Percentiles rank a stretch among this genome's conserved stretches.
phyloP scores from a whole-genome alignment of 2,888 invertebrate species.

The Andrena minutula region DNA sequence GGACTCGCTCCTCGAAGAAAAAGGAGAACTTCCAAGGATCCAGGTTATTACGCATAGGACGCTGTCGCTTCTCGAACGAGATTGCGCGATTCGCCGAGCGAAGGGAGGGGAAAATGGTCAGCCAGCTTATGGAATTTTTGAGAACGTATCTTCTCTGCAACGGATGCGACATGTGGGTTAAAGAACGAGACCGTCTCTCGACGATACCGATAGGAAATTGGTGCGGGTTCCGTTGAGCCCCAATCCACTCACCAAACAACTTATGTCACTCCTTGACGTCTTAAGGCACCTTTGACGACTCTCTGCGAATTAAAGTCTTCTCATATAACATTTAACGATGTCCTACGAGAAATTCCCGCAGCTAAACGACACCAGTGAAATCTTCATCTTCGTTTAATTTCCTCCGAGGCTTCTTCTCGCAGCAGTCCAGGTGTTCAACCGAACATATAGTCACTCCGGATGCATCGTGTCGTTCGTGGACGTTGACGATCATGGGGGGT shows the following conservation, averaged over 20 bases:
- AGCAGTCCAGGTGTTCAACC: background rate
- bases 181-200: background rate
- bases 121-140: conserved; percentile 56
- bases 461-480: conserved; percentile 26
- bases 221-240: conserved; percentile 12
- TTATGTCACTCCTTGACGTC: conserved; percentile 56
- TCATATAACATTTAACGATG: conserved; percentile 35
- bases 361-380: conserved; percentile 49
- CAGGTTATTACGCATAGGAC: conserved; percentile 36
- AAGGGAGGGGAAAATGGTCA: conserved; percentile 28
- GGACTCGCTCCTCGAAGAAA: conserved; percentile 13
- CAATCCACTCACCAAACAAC: conserved; percentile 65
- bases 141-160: conserved; percentile 14
- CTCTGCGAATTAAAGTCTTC: conserved; percentile 23
- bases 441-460: conserved; percentile 42
- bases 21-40: background rate
- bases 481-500: conserved; percentile 31
- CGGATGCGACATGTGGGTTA: background rate
- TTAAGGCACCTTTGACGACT: background rate
- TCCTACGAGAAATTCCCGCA: conserved; percentile 18
- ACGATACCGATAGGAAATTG: background rate
- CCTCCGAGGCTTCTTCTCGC: conserved; percentile 32
- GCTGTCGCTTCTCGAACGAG: conserved; percentile 18
- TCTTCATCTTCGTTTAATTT: conserved; percentile 64
- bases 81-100: conserved; percentile 38